These are phyloP conservation scores for Phenganax marumi DNA, from an alignment of 92 coral and sea anemone species.

Conservation along the genomic window DNA sequence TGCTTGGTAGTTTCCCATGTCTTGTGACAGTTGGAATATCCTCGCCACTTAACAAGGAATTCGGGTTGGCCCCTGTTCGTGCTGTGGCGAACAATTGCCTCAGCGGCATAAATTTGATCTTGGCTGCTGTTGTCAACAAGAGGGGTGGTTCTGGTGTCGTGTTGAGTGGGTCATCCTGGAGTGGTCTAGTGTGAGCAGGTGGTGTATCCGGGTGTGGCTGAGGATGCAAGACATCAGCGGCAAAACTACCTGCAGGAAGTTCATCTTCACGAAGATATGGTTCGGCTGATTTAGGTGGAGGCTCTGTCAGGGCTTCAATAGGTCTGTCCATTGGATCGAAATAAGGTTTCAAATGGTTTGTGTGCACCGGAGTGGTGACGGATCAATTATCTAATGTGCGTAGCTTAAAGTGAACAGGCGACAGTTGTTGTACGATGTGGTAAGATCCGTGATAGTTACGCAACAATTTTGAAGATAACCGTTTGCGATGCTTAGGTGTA, in stretches of 20 bases:
- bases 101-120: no score
- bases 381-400: slow-evolving; percentile 57
- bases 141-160: background rate
- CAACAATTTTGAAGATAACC: no score
- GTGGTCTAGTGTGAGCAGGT: background rate
- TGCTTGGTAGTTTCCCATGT: slow-evolving; percentile 39
- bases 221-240: background rate
- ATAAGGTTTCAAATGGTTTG: slow-evolving; percentile 54
- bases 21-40: no score
- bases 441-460: slow-evolving; percentile 60
- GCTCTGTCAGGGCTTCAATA: slow-evolving; percentile 37
- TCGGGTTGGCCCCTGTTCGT: slow-evolving; percentile 3
- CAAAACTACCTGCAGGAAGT: slow-evolving; percentile 38
- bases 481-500: background rate
- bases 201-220: no score
- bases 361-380: slow-evolving; percentile 47
- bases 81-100: slow-evolving; percentile 3
- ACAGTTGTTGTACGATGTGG: slow-evolving; percentile 36
- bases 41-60: slow-evolving; percentile 40
- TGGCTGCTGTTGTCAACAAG: background rate
- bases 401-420: slow-evolving; percentile 25
- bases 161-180: no score
- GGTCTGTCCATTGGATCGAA: slow-evolving; percentile 57
- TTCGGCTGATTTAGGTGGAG: background rate
- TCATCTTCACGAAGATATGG: slow-evolving; percentile 25